Conservation (phyloP, 1,140 invertebrate species). For the Macrotrachela quadricornifera region DNA sequence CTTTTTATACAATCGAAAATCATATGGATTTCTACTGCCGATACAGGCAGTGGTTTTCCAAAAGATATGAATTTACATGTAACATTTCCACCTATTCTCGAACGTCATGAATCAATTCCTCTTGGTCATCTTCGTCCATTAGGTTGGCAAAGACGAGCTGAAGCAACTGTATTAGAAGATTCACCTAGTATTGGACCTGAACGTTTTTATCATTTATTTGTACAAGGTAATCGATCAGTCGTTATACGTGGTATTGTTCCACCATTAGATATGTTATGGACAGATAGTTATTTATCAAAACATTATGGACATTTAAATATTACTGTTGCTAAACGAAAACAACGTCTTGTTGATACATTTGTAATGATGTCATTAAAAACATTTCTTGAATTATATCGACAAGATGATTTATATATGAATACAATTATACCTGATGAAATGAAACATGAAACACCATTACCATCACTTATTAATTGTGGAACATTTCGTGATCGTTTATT, state of each 20-base stretch:
- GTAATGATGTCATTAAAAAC: constrained; percentile 12
- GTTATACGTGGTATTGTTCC: constrained; percentile 1
- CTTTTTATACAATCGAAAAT: too few relatives aligned
- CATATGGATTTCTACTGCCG: too few relatives aligned
- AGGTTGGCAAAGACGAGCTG: constrained; percentile 7
- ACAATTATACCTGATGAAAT: constrained; percentile 19
- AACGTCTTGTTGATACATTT: background rate
- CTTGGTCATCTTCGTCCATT: constrained; percentile 7
- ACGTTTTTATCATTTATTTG: background rate
- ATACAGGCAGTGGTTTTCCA: background rate
- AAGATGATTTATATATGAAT: constrained; percentile 26
- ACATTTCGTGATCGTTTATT: constrained; percentile 13
- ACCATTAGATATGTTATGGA: background rate
- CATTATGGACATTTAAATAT: constrained; percentile 2
- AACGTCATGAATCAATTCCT: background rate
- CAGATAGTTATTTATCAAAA: background rate
- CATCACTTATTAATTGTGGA: background rate
- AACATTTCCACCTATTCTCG: constrained; percentile 5
- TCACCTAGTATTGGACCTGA: background rate
- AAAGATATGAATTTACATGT: constrained; percentile 7
- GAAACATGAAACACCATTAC: constrained; percentile 17
- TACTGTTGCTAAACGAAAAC: background rate
- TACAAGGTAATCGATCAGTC: background rate
- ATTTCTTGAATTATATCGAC: constrained; percentile 23
- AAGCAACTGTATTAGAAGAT: background rate